Evolutionary conservation across 2,888 invertebrate species (phyloP).

Genomic region (Chironomus tentans): DNA sequence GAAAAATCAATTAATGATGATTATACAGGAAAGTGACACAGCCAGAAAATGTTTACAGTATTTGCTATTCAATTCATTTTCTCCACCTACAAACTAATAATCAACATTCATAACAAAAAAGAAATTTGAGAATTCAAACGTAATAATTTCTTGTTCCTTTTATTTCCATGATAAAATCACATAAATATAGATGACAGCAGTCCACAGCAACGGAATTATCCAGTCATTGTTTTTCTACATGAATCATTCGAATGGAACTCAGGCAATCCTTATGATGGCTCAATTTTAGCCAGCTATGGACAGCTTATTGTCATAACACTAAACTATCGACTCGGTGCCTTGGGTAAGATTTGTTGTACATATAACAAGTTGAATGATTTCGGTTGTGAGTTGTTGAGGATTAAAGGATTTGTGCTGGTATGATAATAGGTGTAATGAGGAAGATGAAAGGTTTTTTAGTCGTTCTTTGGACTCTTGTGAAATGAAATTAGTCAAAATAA

Average conservation of each 20-base stretch:
- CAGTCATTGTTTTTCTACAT: conserved; percentile 86
- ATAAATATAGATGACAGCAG: conserved; percentile 4
- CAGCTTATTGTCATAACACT: conserved; percentile 76
- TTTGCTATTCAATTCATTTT: neutral
- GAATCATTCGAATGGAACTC: conserved; percentile 96
- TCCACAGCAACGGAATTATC: conserved; percentile 41
- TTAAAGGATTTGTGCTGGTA: neutral
- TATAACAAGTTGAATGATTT: too few species aligned
- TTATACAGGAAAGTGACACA: neutral
- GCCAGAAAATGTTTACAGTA: neutral
- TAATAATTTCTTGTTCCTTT: neutral
- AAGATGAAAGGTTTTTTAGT: too few species aligned
- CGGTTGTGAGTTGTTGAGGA: too few species aligned
- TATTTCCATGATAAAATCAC: neutral
- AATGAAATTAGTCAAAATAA: too few species aligned
- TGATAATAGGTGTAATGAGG: neutral
- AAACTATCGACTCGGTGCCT: conserved; percentile 72
- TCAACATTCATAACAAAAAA: neutral
- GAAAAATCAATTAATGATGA: conserved; percentile 16
- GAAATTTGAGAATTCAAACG: too few species aligned
- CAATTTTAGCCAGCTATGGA: conserved; percentile 85
- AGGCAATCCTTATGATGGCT: conserved; percentile 95
- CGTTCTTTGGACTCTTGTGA: too few species aligned
- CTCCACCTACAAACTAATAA: neutral
- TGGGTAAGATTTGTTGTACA: conserved; percentile 50